Conservation (phyloP, 2,113 vertebrate species). For the Mugil cephalus region DNA sequence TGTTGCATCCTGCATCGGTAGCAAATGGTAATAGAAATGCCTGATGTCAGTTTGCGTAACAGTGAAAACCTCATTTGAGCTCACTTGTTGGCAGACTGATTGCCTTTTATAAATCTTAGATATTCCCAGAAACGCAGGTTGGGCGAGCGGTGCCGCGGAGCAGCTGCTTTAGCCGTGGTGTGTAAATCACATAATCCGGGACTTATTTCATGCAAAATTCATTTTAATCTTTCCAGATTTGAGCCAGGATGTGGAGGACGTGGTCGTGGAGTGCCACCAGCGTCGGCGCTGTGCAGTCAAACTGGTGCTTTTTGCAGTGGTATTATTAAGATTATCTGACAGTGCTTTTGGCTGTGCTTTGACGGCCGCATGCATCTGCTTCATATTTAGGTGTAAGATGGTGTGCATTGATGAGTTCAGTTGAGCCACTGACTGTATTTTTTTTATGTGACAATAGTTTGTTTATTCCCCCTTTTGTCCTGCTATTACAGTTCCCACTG, state of each 20-base stretch:
- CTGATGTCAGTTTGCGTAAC: slow-evolving; percentile 5
- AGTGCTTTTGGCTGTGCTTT: slow-evolving; percentile 75
- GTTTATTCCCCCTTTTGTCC: slow-evolving; percentile 45
- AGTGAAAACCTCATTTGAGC: not conserved
- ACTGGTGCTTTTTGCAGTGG: slow-evolving; percentile 43
- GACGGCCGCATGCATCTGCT: slow-evolving; percentile 79
- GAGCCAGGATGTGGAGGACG: slow-evolving; percentile 58
- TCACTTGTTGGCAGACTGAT: slow-evolving; percentile 37
- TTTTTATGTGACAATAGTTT: slow-evolving; percentile 78
- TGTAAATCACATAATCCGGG: slow-evolving; percentile 25
- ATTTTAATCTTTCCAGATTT: slow-evolving; percentile 43
- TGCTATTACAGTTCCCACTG: slow-evolving; percentile 75
- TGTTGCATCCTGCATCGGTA: slow-evolving; percentile 9
- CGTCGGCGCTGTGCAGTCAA: slow-evolving; percentile 55
- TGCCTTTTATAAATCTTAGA: slow-evolving; percentile 50
- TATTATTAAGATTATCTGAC: slow-evolving; percentile 58
- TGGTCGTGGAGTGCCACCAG: slow-evolving; percentile 37
- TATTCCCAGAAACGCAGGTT: slow-evolving; percentile 48
- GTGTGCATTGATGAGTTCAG: slow-evolving; percentile 81
- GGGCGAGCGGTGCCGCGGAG: slow-evolving; percentile 35
- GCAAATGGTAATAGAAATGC: not conserved
- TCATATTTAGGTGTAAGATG: slow-evolving; percentile 77
- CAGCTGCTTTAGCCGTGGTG: slow-evolving; percentile 36
- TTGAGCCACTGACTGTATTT: slow-evolving; percentile 78
- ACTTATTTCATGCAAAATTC: slow-evolving; percentile 41